These are phyloP conservation scores for Dendrolimus kikuchii DNA, from an alignment of 1,140 invertebrate species.

Conservation along the genomic window DNA sequence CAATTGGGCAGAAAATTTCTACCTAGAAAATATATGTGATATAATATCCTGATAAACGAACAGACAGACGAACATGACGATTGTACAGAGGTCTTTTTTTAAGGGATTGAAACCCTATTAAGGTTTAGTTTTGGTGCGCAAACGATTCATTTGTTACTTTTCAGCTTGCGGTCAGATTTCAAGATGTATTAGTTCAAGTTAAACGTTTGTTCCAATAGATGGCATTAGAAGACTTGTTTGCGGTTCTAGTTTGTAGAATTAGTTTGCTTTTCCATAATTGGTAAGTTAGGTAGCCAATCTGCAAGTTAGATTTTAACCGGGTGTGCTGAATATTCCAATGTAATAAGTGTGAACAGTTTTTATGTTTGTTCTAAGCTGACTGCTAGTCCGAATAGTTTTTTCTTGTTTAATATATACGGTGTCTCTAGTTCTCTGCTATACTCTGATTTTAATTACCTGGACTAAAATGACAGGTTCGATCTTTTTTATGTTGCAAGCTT, in stretches of 20 bases:
- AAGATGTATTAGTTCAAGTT: conserved; percentile 36
- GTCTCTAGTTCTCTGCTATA: too few relatives aligned
- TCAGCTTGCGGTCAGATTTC: conserved; percentile 23
- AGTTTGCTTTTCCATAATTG: background rate
- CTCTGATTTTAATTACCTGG: too few relatives aligned
- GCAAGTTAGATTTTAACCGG: too few relatives aligned
- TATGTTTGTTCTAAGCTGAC: too few relatives aligned
- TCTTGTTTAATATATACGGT: too few relatives aligned
- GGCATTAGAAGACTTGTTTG: conserved; percentile 13
- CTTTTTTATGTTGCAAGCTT: too few relatives aligned
- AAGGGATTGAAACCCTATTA: background rate
- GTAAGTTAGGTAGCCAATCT: too few relatives aligned
- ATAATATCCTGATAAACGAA: background rate
- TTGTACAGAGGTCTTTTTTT: background rate
- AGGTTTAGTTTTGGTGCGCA: conserved; percentile 17
- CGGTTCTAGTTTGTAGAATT: conserved; percentile 11
- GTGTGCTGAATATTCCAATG: too few relatives aligned
- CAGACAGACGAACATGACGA: background rate
- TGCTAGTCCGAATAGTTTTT: too few relatives aligned
- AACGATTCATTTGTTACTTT: conserved; percentile 36
- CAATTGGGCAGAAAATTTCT: conserved; percentile 9
- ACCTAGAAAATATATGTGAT: too few relatives aligned
- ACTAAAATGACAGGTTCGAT: too few relatives aligned
- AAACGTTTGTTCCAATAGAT: conserved; percentile 16
- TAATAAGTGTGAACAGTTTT: too few relatives aligned